Evolutionary conservation across 2,888 invertebrate genomes (phyloP).

Genomic region (Thereva unica): DNA sequence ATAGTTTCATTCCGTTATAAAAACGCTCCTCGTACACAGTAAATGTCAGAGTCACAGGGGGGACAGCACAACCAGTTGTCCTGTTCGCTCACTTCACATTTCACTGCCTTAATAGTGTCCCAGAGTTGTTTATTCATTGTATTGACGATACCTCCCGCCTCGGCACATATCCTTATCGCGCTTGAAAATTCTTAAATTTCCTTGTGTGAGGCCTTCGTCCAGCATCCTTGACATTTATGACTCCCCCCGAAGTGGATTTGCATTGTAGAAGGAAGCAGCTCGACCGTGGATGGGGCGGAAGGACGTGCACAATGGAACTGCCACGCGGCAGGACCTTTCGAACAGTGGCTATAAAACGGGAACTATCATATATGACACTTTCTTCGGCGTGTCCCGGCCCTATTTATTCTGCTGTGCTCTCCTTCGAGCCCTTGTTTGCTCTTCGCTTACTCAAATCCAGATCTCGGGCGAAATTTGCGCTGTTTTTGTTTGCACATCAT

Average conservation of each 20-base stretch:
- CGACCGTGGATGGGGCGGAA: not conserved
- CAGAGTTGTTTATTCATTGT: slow-evolving; percentile 27
- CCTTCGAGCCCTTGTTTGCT: too few species aligned
- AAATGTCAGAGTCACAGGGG: not conserved
- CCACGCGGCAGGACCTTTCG: not conserved
- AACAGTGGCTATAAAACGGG: too few species aligned
- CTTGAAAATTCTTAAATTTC: slow-evolving; percentile 25
- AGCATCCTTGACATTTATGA: slow-evolving; percentile 29
- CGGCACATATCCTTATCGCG: slow-evolving; percentile 23
- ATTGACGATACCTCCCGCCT: slow-evolving; percentile 19
- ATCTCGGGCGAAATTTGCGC: too few species aligned
- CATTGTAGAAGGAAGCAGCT: not conserved
- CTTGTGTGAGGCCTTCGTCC: slow-evolving; percentile 4
- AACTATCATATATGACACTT: too few species aligned
- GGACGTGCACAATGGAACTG: slow-evolving; percentile 6
- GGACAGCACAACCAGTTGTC: not conserved
- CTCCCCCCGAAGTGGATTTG: slow-evolving; percentile 8
- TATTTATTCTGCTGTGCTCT: too few species aligned
- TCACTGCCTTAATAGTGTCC: slow-evolving; percentile 14
- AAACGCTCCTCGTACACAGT: not conserved
- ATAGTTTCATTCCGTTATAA: not conserved
- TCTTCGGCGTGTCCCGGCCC: too few species aligned
- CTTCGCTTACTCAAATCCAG: too few species aligned
- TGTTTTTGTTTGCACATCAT: not conserved
- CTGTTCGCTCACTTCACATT: not conserved